Conservation (phyloP, 2,888 invertebrate genomes). For the Hermodice carunculata region DNA sequence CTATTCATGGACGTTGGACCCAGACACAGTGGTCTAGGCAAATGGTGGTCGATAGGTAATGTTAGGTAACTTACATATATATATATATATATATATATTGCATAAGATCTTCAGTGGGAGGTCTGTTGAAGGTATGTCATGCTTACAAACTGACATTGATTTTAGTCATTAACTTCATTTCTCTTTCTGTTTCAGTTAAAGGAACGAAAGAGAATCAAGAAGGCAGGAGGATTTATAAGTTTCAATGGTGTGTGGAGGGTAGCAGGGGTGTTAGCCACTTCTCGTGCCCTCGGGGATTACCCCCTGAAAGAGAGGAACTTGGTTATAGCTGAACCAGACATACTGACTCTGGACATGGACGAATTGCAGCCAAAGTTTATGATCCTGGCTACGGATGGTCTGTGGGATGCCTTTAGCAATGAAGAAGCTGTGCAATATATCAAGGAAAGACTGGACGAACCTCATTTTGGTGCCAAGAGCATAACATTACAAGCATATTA, state of each 20-base stretch:
- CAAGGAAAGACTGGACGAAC: conserved; percentile 86
- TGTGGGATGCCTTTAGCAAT: conserved; percentile 96
- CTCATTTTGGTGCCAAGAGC: conserved; percentile 91
- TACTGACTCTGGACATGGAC: conserved; percentile 88
- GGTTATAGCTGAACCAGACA: conserved; percentile 96
- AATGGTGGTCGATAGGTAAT: too few relatives aligned
- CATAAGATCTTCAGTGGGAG: too few relatives aligned
- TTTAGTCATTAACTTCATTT: too few relatives aligned
- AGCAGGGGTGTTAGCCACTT: conserved; percentile 93
- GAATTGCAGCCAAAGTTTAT: conserved; percentile 90
- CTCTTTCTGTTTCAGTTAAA: conserved; percentile 76
- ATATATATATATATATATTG: too few relatives aligned
- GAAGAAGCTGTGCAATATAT: conserved; percentile 94
- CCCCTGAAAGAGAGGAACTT: conserved; percentile 93
- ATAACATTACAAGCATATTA: conserved; percentile 91
- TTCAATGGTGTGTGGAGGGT: conserved; percentile 98
- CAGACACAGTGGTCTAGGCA: too few relatives aligned
- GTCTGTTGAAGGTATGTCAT: too few relatives aligned
- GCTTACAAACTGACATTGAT: too few relatives aligned
- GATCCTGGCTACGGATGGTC: conserved; percentile 93
- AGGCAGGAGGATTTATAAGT: conserved; percentile 94
- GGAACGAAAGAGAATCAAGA: conserved; percentile 91
- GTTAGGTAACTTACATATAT: too few relatives aligned
- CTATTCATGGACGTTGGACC: too few relatives aligned
- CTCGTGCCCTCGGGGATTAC: conserved; percentile 92